A percentile compares a stretch with the other conserved stretches of the same genome.
phyloP scores from a whole-genome alignment of 2,888 invertebrate genomes.

The Lasioglossum pauxillum region DNA sequence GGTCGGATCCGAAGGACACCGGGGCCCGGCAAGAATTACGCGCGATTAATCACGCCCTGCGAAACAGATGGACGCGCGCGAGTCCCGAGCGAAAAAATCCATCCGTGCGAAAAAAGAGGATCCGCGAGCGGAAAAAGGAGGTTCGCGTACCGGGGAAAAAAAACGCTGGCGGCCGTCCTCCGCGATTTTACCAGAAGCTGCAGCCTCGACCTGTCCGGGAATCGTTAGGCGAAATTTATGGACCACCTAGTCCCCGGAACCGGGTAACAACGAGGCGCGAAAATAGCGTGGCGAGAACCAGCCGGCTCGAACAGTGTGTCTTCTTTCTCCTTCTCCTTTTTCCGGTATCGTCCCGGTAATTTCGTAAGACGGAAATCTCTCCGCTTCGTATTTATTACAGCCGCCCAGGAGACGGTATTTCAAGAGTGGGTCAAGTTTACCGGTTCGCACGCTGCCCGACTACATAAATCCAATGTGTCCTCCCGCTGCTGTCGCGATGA shows the following conservation, averaged over 20 bases:
- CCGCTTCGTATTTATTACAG: slow-evolving; percentile 45
- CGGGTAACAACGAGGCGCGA: slow-evolving; percentile 44
- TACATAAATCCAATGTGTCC: not conserved
- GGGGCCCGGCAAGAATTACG: slow-evolving; percentile 22
- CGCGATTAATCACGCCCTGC: slow-evolving; percentile 40
- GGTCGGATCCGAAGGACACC: slow-evolving; percentile 6
- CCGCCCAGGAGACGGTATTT: slow-evolving; percentile 48
- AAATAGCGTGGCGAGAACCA: slow-evolving; percentile 42
- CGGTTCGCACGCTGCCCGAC: slow-evolving; percentile 7
- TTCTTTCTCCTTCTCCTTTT: slow-evolving; percentile 8
- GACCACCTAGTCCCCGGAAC: slow-evolving; percentile 37
- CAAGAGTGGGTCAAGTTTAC: slow-evolving; percentile 68
- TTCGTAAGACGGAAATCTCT: slow-evolving; percentile 47
- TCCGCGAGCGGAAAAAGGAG: not conserved
- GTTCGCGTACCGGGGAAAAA: not conserved
- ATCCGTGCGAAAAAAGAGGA: slow-evolving; percentile 32
- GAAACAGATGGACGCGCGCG: slow-evolving; percentile 38
- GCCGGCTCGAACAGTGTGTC: not conserved
- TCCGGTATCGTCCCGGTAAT: slow-evolving; percentile 30
- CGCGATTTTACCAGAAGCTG: slow-evolving; percentile 28
- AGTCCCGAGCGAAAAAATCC: slow-evolving; percentile 32
- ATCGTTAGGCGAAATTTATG: slow-evolving; percentile 65
- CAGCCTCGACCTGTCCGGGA: slow-evolving; percentile 37
- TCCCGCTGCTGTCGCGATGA: not conserved
- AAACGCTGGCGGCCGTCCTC: not conserved